Evolutionary conservation across 1,140 invertebrate species (phyloP), one percentile per base, ranked within the genome.

Genomic region (Portunus trituberculatus): DNA sequence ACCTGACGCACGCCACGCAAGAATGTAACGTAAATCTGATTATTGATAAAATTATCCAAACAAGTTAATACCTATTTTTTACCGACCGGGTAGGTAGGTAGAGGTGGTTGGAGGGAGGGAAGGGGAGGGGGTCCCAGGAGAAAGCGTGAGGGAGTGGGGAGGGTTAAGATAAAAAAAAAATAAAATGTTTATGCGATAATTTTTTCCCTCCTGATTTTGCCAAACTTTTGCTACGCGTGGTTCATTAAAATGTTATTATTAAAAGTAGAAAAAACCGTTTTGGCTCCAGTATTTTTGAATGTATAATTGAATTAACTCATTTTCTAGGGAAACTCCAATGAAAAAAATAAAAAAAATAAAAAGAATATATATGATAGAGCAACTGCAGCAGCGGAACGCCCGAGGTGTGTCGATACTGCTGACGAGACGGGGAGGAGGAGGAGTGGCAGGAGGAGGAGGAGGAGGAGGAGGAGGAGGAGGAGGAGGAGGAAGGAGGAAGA

Each of bases 231-330:
- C 20, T 76, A 76, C 25, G 25, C 67, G 67, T 76, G 67, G 67
- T 76, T 76, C 67, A 76, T 76, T 76, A 76, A 76, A 76, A 76
- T 76, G 67, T 76, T 76, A 76, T 76, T 76, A 76, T 76, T 76
- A 76, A 76, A 76, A 76, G n/a, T n/a, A 76, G n/a, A 76, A 76
- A 76, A 76, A 76, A 76, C 4, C n/a, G 20, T 25, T 76, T n/a
- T 76, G 67, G 67, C 25, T 76, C 20, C 20, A n/a, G 67, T n/a
- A 76, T 76, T 76, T 76, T 76, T n/a, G 16, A 76, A 76, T 76
- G 67, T 76, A 76, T 76, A n/a, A 76, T 76, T 76, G 67, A 76
- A 76, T 76, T 76, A 76, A 76, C 67, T 76, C 67, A 76, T 76
- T 76, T 76, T 76, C 67, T 7, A 76, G 67, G 67, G 67, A 76